Percentiles rank a stretch among this genome's conserved stretches.
phyloP scores from a whole-genome alignment of 2,888 invertebrate genomes.

The Phortica okadai region DNA sequence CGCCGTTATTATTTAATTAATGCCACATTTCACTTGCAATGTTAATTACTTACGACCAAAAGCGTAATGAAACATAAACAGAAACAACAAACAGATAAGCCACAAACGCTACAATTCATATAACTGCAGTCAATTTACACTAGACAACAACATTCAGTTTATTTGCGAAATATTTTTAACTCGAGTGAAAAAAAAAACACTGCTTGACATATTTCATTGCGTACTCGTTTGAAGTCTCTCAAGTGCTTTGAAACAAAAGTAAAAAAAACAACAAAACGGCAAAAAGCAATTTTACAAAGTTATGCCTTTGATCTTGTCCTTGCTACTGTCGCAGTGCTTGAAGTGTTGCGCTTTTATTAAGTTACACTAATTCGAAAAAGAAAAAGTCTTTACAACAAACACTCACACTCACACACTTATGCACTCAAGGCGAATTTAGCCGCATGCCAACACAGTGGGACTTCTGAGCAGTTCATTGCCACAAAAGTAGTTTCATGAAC shows the following conservation, averaged over 20 bases:
- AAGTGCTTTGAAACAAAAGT: too few species aligned
- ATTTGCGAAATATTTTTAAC: too few species aligned
- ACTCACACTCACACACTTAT: neutral
- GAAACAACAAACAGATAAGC: neutral
- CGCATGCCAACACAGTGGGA: conserved; percentile 26
- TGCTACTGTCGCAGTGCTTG: neutral
- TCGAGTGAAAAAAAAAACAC: neutral
- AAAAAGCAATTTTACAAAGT: neutral
- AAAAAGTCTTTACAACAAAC: neutral
- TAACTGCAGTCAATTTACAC: neutral
- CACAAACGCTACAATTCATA: neutral
- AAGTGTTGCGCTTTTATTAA: conserved; percentile 20
- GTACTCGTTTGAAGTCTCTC: too few species aligned
- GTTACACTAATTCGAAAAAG: conserved; percentile 8
- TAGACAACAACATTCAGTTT: too few species aligned
- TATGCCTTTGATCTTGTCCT: neutral
- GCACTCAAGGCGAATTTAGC: neutral
- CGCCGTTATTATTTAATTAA: conserved; percentile 21
- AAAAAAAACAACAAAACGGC: neutral
- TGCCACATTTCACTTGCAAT: neutral
- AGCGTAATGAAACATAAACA: neutral
- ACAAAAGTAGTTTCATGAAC: neutral
- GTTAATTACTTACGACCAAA: neutral
- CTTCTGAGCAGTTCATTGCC: conserved; percentile 12
- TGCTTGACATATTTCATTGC: neutral